Conservation (phyloP, 2,888 invertebrate genomes). For the Papilio gigon region DNA sequence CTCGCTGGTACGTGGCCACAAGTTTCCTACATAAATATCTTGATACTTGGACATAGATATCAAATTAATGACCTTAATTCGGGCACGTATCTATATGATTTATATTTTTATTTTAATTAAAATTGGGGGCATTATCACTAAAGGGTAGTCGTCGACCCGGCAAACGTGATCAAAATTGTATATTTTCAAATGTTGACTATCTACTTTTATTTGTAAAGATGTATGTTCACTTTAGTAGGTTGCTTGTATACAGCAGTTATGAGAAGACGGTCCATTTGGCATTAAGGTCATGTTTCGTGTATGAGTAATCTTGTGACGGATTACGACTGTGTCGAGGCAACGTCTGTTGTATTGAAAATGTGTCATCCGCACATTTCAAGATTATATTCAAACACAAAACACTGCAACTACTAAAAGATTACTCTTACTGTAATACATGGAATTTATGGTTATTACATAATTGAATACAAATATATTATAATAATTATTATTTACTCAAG, state of each 20-base stretch:
- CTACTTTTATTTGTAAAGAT: too few species aligned
- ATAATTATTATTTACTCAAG: constrained; percentile 27
- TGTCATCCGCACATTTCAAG: neutral
- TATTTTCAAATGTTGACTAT: too few species aligned
- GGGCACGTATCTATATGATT: constrained; percentile 1
- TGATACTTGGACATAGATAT: constrained; percentile 22
- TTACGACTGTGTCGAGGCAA: neutral
- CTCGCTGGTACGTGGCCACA: constrained; percentile 28
- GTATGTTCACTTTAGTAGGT: neutral
- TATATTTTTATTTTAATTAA: neutral
- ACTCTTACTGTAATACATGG: neutral
- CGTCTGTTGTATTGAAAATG: neutral
- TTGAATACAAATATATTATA: constrained; percentile 5
- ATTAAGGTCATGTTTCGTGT: constrained; percentile 10
- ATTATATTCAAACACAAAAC: neutral
- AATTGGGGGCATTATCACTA: constrained; percentile 4
- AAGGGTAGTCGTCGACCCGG: neutral
- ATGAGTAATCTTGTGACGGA: constrained; percentile 17
- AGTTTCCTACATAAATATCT: constrained; percentile 23
- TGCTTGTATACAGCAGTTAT: constrained; percentile 15
- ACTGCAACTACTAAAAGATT: neutral
- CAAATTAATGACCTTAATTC: constrained; percentile 13
- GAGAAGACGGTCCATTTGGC: constrained; percentile 2
- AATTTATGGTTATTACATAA: neutral
- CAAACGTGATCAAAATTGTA: neutral